These are phyloP conservation scores for Caenorhabditis sp. DNA, from an alignment of 2,888 invertebrate species.

Conservation along the genomic window DNA sequence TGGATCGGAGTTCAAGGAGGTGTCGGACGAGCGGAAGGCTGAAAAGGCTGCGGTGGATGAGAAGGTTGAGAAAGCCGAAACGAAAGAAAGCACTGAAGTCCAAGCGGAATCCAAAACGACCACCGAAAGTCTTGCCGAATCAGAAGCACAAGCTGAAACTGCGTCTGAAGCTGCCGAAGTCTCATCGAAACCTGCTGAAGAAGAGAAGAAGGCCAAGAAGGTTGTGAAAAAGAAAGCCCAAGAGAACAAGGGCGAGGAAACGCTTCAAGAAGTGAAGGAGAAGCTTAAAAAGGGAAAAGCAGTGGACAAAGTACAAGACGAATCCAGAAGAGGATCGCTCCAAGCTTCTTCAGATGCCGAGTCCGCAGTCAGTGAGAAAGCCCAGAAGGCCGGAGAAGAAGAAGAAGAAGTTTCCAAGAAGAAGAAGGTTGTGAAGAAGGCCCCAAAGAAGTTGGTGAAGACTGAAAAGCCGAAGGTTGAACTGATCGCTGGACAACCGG, in stretches of 20 bases:
- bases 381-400: conserved; percentile 28
- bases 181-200: conserved; percentile 14
- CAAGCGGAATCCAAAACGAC: conserved; percentile 5
- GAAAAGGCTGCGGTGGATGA: conserved; percentile 8
- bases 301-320: conserved; percentile 53
- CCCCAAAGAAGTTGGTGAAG: conserved; percentile 38
- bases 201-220: conserved; percentile 53
- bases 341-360: conserved; percentile 53
- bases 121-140: background rate
- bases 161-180: conserved; percentile 1
- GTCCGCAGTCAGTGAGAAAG: conserved; percentile 35
- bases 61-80: conserved; percentile 20
- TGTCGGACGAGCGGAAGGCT: conserved; percentile 9
- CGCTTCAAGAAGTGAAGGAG: conserved; percentile 59
- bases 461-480: conserved; percentile 46
- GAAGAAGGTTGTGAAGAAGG: conserved; percentile 57
- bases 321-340: conserved; percentile 55
- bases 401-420: conserved; percentile 30
- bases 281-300: conserved; percentile 58
- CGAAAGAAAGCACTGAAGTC: background rate
- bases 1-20: conserved; percentile 30
- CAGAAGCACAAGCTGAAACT: conserved; percentile 1
- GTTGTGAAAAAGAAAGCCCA: conserved; percentile 49
- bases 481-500: conserved; percentile 35
- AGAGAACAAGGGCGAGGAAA: conserved; percentile 53